phyloP scores from a whole-genome alignment of 2,797 vertebrate species.

The Sylvia borin region DNA sequence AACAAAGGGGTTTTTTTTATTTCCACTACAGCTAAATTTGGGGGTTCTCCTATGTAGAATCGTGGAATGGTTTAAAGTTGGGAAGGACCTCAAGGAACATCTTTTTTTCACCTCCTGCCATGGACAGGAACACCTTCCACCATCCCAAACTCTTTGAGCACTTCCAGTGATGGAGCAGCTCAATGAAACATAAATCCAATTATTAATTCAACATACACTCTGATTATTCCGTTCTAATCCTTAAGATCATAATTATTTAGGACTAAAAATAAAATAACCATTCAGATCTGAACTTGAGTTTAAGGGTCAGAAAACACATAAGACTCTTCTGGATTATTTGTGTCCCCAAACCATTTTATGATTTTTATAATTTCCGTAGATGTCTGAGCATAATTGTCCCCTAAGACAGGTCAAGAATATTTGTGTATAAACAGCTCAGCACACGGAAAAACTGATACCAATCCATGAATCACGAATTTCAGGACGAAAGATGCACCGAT shows the following conservation, averaged over 20 bases:
- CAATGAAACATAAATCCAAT: neutral
- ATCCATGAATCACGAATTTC: neutral
- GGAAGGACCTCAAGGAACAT: neutral
- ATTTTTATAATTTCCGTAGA: neutral
- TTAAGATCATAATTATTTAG: neutral
- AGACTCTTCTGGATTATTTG: neutral
- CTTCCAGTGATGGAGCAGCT: neutral
- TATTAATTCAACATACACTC: neutral
- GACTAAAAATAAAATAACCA: too few species aligned
- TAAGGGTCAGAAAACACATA: neutral
- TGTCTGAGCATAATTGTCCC: neutral
- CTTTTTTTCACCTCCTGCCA: neutral
- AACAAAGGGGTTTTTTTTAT: neutral
- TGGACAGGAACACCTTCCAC: neutral
- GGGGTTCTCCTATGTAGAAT: fast-evolving
- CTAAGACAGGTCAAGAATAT: neutral
- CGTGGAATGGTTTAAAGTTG: neutral
- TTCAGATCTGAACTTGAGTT: neutral
- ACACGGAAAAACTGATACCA: neutral
- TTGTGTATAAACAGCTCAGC: neutral
- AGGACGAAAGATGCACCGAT: neutral
- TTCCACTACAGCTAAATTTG: neutral
- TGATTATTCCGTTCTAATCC: neutral
- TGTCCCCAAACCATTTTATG: too few species aligned
- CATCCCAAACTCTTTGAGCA: neutral